These are phyloP conservation scores for Pampus argenteus DNA, from an alignment of 2,797 vertebrate genomes.

Conservation along the genomic window DNA sequence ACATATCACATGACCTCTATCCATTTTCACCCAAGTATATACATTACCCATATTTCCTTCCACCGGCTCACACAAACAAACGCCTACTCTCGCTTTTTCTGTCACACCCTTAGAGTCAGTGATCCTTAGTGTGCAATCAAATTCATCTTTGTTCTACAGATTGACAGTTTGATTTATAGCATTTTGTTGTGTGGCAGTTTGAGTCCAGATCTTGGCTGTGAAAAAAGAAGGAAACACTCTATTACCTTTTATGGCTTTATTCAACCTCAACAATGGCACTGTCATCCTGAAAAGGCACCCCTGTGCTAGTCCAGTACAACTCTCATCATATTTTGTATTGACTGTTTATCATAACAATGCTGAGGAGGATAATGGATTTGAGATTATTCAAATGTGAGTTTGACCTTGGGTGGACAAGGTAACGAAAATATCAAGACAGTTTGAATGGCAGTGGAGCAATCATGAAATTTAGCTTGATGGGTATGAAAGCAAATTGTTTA, in stretches of 20 bases:
- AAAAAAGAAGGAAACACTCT: conserved; percentile 41
- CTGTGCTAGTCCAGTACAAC: conserved; percentile 13
- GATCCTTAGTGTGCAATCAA: conserved; percentile 69
- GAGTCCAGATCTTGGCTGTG: conserved; percentile 19
- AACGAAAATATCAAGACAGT: conserved; percentile 10
- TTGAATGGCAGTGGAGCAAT: background rate
- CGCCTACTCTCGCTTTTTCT: conserved; percentile 1
- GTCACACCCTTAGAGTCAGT: conserved; percentile 57
- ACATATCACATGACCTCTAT: conserved; percentile 12
- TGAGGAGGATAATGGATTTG: conserved; percentile 30
- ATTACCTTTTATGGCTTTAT: conserved; percentile 52
- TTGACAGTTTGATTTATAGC: conserved; percentile 79
- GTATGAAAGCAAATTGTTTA: background rate
- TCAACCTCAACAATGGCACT: conserved; percentile 34
- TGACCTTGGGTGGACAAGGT: conserved; percentile 25
- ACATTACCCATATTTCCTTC: conserved; percentile 32
- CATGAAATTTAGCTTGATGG: background rate
- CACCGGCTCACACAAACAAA: background rate
- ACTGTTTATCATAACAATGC: conserved; percentile 51
- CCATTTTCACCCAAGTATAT: conserved; percentile 4
- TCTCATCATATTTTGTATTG: conserved; percentile 42
- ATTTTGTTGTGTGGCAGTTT: conserved; percentile 47
- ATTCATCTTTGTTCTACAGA: conserved; percentile 72
- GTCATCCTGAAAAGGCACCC: conserved; percentile 37
- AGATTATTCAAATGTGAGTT: conserved; percentile 29